These are phyloP conservation scores for Macrobrachium nipponense DNA, from an alignment of 1,140 invertebrate species.

Conservation along the genomic window DNA sequence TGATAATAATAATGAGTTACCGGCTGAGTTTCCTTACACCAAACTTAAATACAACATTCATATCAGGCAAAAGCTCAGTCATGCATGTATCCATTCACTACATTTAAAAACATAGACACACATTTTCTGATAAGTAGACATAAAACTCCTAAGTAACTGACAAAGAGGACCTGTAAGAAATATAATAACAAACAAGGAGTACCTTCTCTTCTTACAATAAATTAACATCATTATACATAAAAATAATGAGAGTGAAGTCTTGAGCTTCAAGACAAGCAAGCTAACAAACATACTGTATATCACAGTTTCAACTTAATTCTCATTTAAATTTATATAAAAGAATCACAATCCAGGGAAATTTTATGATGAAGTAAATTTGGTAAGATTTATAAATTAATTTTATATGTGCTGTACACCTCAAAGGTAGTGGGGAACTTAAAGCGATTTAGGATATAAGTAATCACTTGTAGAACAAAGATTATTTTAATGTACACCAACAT, in stretches of 20 bases:
- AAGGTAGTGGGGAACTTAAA: too few relatives aligned
- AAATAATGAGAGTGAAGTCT: not conserved
- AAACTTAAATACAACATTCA: slow-evolving; percentile 22
- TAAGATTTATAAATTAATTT: not conserved
- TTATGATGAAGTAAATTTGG: not conserved
- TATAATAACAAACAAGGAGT: too few relatives aligned
- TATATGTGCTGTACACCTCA: not conserved
- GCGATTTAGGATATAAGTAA: too few relatives aligned
- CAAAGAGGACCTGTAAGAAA: too few relatives aligned
- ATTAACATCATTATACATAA: too few relatives aligned
- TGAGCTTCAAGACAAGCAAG: slow-evolving; percentile 25
- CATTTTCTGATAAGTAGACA: too few relatives aligned
- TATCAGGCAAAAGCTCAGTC: slow-evolving; percentile 1
- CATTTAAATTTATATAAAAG: slow-evolving; percentile 22
- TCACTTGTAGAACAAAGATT: too few relatives aligned
- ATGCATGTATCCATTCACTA: not conserved
- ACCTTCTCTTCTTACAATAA: too few relatives aligned
- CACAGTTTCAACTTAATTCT: slow-evolving; percentile 57
- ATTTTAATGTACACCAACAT: too few relatives aligned
- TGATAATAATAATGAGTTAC: not conserved
- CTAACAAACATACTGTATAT: slow-evolving; percentile 49
- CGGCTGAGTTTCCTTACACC: slow-evolving; percentile 28
- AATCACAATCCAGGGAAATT: slow-evolving; percentile 15
- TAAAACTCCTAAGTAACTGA: too few relatives aligned
- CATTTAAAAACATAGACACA: too few relatives aligned